Evolutionary conservation across 2,888 invertebrate genomes (phyloP).

Genomic region (Scelioninae gen. 2): DNA sequence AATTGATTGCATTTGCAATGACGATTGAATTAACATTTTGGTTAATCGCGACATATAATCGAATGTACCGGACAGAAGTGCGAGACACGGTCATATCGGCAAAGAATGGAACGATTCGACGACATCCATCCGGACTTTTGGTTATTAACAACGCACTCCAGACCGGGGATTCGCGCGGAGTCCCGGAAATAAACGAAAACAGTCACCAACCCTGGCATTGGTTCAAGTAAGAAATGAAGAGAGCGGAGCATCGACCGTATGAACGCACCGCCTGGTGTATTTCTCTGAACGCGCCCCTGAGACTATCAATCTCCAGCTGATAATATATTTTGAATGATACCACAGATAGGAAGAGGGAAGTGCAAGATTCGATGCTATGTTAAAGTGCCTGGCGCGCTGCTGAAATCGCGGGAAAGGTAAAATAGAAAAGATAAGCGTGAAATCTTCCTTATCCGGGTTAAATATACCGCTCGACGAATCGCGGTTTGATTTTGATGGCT

Average conservation of each 20-base stretch:
- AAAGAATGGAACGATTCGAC: conserved; percentile 50
- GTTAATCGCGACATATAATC: no score
- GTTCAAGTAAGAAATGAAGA: conserved; percentile 61
- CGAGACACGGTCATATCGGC: conserved; percentile 42
- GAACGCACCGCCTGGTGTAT: conserved; percentile 55
- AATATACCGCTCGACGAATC: conserved; percentile 15
- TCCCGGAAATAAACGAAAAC: conserved; percentile 60
- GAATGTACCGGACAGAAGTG: conserved; percentile 28
- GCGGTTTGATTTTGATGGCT: conserved; percentile 16
- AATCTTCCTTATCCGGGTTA: conserved; percentile 35
- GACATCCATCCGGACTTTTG: conserved; percentile 46
- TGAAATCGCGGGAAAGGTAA: conserved; percentile 20
- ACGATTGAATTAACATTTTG: no score
- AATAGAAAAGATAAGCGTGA: conserved; percentile 39
- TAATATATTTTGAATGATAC: conserved; percentile 53
- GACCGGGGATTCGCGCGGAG: conserved; percentile 51
- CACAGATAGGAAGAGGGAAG: conserved; percentile 1
- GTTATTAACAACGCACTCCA: conserved; percentile 55
- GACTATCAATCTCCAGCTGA: conserved; percentile 54
- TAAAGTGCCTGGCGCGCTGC: conserved; percentile 14
- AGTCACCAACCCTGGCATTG: conserved; percentile 58
- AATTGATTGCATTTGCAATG: no score
- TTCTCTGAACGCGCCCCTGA: conserved; percentile 53
- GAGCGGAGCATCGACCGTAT: conserved; percentile 60
- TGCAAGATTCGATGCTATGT: conserved; percentile 23